phyloP scores from a whole-genome alignment of 2,888 invertebrate genomes.

The Calephelis perditalis region DNA sequence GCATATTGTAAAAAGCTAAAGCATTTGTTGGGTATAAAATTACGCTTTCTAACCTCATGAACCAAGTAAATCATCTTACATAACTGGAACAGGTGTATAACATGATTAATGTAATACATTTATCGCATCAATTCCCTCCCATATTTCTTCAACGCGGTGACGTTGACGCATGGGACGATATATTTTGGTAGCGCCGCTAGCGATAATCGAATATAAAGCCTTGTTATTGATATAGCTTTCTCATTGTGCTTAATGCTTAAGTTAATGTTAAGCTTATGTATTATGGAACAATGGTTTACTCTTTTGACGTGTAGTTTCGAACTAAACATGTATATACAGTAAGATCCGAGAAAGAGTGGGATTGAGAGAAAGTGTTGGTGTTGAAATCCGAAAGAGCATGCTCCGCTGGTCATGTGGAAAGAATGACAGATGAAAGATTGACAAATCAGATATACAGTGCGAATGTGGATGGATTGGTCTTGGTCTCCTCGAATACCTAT shows the following conservation, averaged over 20 bases:
- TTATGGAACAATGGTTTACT: background rate
- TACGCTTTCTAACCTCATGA: background rate
- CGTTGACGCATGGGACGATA: slow-evolving; percentile 49
- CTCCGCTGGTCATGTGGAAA: too few relatives aligned
- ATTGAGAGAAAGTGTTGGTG: too few relatives aligned
- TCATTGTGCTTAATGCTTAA: slow-evolving; percentile 21
- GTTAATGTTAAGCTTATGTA: background rate
- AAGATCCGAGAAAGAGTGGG: too few relatives aligned
- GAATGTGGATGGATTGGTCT: too few relatives aligned
- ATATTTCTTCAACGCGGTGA: slow-evolving; percentile 42
- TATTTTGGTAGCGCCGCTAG: slow-evolving; percentile 44
- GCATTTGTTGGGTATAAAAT: background rate
- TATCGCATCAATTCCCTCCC: slow-evolving; percentile 47
- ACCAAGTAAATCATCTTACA: background rate
- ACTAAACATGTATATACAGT: too few relatives aligned
- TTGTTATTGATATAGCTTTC: slow-evolving; percentile 35
- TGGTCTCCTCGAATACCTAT: too few relatives aligned
- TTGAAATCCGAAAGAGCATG: too few relatives aligned
- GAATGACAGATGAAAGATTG: too few relatives aligned
- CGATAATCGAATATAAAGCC: slow-evolving; percentile 55
- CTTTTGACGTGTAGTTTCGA: too few relatives aligned
- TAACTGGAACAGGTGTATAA: slow-evolving; percentile 9
- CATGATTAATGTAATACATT: slow-evolving; percentile 45
- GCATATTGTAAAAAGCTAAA: too few relatives aligned
- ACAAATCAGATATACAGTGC: too few relatives aligned